Evolutionary conservation across 2,113 vertebrate genomes (phyloP).

Genomic region (Pseudopipra pipra): DNA sequence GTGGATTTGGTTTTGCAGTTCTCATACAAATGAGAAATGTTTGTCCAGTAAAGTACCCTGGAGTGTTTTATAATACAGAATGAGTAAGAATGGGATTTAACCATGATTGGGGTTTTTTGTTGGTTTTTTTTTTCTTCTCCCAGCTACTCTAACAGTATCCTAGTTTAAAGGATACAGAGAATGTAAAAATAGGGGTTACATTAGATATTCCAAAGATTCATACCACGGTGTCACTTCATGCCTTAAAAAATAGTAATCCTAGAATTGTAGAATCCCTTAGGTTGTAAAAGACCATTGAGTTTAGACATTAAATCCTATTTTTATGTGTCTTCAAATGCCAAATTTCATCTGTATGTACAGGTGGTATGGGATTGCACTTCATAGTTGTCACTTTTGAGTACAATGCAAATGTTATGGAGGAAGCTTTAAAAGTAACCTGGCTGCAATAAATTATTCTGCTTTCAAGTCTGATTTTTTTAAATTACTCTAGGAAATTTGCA

Average conservation of each 20-base stretch:
- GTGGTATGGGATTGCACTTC: background rate
- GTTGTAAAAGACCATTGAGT: background rate
- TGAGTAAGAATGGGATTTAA: background rate
- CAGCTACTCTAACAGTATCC: background rate
- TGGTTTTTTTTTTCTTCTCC: background rate
- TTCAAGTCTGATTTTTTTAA: background rate
- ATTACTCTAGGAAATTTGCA: background rate
- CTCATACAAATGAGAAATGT: background rate
- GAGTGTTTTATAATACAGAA: background rate
- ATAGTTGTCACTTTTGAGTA: background rate
- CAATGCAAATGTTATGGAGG: background rate
- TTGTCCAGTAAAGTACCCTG: background rate
- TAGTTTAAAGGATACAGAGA: background rate
- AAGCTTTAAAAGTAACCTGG: background rate
- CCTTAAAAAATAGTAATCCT: background rate
- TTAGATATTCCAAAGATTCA: background rate
- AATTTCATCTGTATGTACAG: background rate
- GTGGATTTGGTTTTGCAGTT: background rate
- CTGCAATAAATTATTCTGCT: background rate
- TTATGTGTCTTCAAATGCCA: background rate
- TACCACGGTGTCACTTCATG: background rate
- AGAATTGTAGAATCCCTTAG: background rate
- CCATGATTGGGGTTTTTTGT: rapidly evolving
- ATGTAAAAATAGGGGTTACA: background rate
- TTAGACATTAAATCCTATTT: background rate